These are phyloP conservation scores for Boloria selene DNA, from an alignment of 2,888 invertebrate species.

Conservation along the genomic window DNA sequence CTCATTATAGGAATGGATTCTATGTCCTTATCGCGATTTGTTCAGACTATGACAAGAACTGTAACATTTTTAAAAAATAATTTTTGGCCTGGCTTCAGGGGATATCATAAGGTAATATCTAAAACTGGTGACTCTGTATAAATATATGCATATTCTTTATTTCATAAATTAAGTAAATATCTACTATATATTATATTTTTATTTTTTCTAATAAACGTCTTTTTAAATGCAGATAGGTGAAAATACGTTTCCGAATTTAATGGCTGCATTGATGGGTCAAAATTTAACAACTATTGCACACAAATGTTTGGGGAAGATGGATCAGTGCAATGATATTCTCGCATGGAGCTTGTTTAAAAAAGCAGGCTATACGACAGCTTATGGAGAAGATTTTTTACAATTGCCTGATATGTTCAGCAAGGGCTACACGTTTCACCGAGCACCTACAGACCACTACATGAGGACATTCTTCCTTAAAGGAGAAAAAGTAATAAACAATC, in stretches of 20 bases:
- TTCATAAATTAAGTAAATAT: not conserved
- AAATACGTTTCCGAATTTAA: slow-evolving; percentile 95
- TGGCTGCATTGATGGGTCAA: slow-evolving; percentile 90
- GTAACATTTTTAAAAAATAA: slow-evolving; percentile 84
- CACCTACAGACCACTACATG: slow-evolving; percentile 92
- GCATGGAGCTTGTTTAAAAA: slow-evolving; percentile 89
- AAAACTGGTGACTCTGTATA: not conserved
- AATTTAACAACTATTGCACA: slow-evolving; percentile 77
- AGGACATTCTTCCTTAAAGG: slow-evolving; percentile 87
- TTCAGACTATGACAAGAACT: slow-evolving; percentile 89
- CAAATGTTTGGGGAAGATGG: slow-evolving; percentile 74
- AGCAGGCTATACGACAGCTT: slow-evolving; percentile 89
- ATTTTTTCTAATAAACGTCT: not conserved
- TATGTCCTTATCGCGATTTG: slow-evolving; percentile 90
- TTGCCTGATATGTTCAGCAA: slow-evolving; percentile 86
- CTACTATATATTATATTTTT: not conserved
- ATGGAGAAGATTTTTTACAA: slow-evolving; percentile 88
- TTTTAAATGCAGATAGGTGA: slow-evolving; percentile 85
- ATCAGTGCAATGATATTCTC: slow-evolving; percentile 87
- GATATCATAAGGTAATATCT: slow-evolving; percentile 84
- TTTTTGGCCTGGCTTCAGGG: slow-evolving; percentile 87
- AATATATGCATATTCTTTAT: not conserved
- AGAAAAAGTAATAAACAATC: slow-evolving; percentile 80
- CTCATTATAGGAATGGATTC: slow-evolving; percentile 93
- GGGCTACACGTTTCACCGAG: slow-evolving; percentile 84